A percentile compares a stretch with the other conserved stretches of the same genome.
phyloP scores from a whole-genome alignment of 1,140 invertebrate species.

The Acyrthosiphon pisum region DNA sequence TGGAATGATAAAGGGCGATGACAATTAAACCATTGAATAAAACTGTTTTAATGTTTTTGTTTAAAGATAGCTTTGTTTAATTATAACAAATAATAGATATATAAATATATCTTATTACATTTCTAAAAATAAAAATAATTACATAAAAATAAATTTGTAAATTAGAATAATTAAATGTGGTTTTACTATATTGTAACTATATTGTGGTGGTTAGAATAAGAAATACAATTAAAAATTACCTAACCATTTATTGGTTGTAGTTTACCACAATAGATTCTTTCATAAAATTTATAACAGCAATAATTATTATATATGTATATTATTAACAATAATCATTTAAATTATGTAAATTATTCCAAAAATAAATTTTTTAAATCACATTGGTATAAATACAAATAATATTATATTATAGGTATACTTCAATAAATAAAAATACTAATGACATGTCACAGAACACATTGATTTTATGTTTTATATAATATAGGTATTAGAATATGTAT shows the following conservation, averaged over 20 bases:
- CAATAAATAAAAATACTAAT: slow-evolving; percentile 30
- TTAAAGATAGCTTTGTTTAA: neutral
- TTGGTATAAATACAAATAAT: neutral
- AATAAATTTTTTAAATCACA: neutral
- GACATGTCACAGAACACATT: slow-evolving; percentile 25
- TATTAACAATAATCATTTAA: neutral
- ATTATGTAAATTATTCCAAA: neutral
- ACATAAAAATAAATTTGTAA: neutral
- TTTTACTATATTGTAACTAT: neutral
- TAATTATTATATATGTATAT: slow-evolving; percentile 15
- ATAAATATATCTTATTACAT: neutral
- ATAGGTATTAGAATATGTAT: neutral
- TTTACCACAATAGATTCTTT: neutral
- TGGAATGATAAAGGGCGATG: neutral
- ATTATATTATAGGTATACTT: neutral
- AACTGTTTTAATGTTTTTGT: neutral
- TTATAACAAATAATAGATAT: too few species aligned
- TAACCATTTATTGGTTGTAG: neutral
- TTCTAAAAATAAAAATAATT: neutral
- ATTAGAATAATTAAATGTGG: neutral
- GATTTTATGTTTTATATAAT: neutral
- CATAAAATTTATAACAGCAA: neutral
- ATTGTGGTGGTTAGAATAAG: neutral
- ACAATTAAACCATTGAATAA: neutral
- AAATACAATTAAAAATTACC: neutral